phyloP scores from a whole-genome alignment of 2,888 invertebrate species.

The Kryphioiulus occultus region DNA sequence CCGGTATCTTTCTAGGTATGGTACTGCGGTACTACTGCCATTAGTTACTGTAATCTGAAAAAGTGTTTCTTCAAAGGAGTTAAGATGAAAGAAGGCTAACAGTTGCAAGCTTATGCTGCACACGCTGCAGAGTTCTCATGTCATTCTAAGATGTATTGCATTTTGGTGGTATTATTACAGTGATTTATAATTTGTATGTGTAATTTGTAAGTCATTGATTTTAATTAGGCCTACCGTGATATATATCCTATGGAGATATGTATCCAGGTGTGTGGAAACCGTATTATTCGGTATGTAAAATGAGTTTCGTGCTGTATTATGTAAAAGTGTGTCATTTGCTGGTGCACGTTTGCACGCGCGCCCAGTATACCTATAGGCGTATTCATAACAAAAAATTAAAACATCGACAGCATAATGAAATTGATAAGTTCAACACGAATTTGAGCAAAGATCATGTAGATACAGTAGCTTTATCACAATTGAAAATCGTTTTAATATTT shows the following conservation, averaged over 20 bases:
- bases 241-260: neutral
- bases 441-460: neutral
- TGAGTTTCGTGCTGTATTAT: neutral
- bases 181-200: neutral
- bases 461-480: neutral
- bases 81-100: neutral
- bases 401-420: slow-evolving; percentile 20
- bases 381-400: neutral
- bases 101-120: neutral
- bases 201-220: neutral
- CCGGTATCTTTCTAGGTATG: no score
- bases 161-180: neutral
- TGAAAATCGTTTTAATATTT: neutral
- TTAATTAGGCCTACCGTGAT: slow-evolving; percentile 22
- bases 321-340: slow-evolving; percentile 7
- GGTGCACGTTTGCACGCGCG: slow-evolving; percentile 10
- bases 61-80: no score
- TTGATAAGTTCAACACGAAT: slow-evolving; percentile 14
- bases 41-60: no score
- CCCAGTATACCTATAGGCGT: neutral
- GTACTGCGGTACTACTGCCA: no score
- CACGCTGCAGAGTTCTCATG: neutral
- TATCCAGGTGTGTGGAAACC: slow-evolving; percentile 4
- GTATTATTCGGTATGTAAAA: neutral
- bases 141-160: neutral